Base-by-base conservation (phyloP, 2,888 invertebrate genomes). In the Tenthredo distinguenda region DNA sequence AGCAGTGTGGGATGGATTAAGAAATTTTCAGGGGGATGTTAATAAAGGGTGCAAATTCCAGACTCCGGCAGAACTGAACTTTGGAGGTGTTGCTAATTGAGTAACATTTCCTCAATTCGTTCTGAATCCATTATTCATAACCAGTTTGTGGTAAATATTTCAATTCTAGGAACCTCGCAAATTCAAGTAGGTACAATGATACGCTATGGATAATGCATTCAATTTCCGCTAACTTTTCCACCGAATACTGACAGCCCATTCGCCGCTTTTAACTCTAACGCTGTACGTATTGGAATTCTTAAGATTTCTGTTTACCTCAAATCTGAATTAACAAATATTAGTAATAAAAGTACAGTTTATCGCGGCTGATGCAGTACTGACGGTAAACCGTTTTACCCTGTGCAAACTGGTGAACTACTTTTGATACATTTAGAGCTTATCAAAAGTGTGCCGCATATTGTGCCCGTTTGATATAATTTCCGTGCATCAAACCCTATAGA, bases 391-490 rank as follows among this genome's bases (percentile, higher is more conserved):
- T 62, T 62, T 62, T 26, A 4, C 62, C 0, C 12, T 62, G 21
- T 62, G 26, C 62, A 12, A 10, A 62, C 9, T 62, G 21, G 72
- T 18, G 72, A 43, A 40, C 43, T 3, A 21, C 72, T n/a, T 10
- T 43, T 43, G 21, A 40, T 74, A 74, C 72, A 43, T 74, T 43
- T 72, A 72, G 12, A 74, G 43, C 72, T 74, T 40, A 74, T 74
- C 72, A 74, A 74, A 43, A 9, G 72, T 43, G 68, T 6, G 34
- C 72, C 21, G 26, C 26, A 43, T 43, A 43, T 21, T 74, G 43
- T n/a, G 34, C 34, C 31, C 31, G 77, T 55, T 81, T 26, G 31
- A 81, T 81, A 37, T 58, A 62, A 81, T 81, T 81, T 81, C 58
- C 58, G 62, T 62, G 40, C 62, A 81, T 50, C 62, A 81, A 55